Evolutionary conservation across 2,113 vertebrate species (phyloP), one percentile per base, ranked within the genome.

Genomic region (Microcebus tavaratra): DNA sequence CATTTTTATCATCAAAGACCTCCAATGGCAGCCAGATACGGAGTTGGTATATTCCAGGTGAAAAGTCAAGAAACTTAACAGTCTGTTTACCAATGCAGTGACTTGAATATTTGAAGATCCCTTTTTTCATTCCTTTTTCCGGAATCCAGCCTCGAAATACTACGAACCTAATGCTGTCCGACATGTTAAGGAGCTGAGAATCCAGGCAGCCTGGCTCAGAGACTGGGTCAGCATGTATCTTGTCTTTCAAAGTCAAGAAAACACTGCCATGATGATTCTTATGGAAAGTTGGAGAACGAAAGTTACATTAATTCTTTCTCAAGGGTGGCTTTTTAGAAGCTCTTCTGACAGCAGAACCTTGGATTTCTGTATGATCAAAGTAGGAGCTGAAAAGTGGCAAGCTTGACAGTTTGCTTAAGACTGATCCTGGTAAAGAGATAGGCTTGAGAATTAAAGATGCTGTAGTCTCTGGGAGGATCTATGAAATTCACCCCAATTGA

Each of bases 51-150:
- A 92, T 94, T 83, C 23, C 61, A 67, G 50, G 55, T 68, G 42
- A 76, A 95, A 96, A 80, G 36, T 42, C 83, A 92, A 85, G 39
- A 89, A 67, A 88, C 3, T 80, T 82, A 72, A 75, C n/a, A 6
- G 90, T 94, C 88, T 80, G 12, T 80, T 95, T n/a, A 55, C n/a
- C 25, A 79, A 1, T 2, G 2, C 27, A 91, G 39, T 95, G 27
- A 57, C 53, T 36, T 83, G 55, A 83, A 53, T 48, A 94, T 57
- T 79, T 42, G 12, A 92, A 78, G 45, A 57, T 59, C 2, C 21
- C 18, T 31, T 7, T 76, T 97, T 76, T 87, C 34, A 39, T 79
- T 94, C 31, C 15, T 39, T 73, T 68, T n/a, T 48, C 36, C 23
- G 18, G 31, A 88, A 63, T 34, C 13, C 39, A 78, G 20, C 34